Percentiles rank a stretch among this genome's conserved stretches.
phyloP scores from a whole-genome alignment of 2,888 invertebrate genomes.

The Hanleya hanleyi region DNA sequence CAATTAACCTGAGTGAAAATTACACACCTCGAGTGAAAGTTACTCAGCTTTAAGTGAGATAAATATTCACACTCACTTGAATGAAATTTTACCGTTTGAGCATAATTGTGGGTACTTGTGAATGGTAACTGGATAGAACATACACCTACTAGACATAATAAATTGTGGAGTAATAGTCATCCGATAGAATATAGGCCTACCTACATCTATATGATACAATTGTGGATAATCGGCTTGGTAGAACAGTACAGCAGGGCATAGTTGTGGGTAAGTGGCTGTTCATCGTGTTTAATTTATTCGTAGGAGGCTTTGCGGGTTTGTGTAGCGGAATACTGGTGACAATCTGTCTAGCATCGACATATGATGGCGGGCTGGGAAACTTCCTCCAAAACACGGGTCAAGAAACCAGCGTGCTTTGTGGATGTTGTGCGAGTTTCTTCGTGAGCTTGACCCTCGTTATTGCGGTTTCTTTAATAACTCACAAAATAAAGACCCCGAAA shows the following conservation, averaged over 20 bases:
- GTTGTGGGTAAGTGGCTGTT: neutral
- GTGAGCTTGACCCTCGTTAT: constrained; percentile 29
- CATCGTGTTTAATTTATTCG: too few species aligned
- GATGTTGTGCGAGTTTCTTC: constrained; percentile 15
- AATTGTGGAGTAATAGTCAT: too few species aligned
- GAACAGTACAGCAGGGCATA: neutral
- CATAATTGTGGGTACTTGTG: too few species aligned
- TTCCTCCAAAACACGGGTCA: neutral
- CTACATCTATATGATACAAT: too few species aligned
- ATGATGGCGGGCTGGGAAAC: neutral
- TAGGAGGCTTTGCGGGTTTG: neutral
- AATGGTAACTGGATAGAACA: too few species aligned
- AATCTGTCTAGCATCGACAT: neutral
- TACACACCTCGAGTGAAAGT: too few species aligned
- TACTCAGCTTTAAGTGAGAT: too few species aligned
- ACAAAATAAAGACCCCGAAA: neutral
- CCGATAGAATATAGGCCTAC: too few species aligned
- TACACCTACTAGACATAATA: too few species aligned
- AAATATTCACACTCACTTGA: too few species aligned
- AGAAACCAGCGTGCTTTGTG: constrained; percentile 23
- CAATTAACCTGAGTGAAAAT: too few species aligned
- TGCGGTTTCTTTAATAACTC: constrained; percentile 14
- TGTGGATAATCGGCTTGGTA: neutral
- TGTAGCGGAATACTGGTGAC: neutral
- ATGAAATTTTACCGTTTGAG: too few species aligned